Conservation (phyloP, 2,797 vertebrate genomes). For the Coregonus sp. region DNA sequence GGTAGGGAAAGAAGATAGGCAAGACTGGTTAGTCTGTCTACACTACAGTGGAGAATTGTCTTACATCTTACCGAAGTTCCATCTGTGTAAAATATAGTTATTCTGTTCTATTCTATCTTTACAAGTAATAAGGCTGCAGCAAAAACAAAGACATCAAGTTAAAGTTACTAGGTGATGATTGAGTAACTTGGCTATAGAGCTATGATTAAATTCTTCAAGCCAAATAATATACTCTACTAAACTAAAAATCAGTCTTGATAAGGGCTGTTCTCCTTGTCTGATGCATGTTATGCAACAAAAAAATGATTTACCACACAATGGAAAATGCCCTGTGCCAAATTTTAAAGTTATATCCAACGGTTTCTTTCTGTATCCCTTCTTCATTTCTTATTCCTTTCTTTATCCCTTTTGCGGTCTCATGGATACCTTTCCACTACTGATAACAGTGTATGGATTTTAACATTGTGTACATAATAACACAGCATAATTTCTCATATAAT, state of each 20-base stretch:
- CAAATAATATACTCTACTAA: neutral
- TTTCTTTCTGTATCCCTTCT: neutral
- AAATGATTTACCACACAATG: neutral
- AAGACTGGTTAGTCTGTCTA: neutral
- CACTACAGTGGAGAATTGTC: neutral
- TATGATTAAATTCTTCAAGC: neutral
- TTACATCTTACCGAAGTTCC: no score
- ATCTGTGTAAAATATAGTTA: no score
- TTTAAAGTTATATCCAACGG: neutral
- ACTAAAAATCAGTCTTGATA: neutral
- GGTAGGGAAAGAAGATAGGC: neutral
- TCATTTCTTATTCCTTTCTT: no score
- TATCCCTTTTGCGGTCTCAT: neutral
- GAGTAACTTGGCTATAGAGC: slow-evolving; percentile 6
- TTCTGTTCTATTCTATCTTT: no score
- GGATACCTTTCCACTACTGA: neutral
- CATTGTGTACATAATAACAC: neutral
- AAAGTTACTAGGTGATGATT: neutral
- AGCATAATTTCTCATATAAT: neutral
- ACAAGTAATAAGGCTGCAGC: neutral
- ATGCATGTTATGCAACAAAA: neutral
- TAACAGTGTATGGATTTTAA: neutral
- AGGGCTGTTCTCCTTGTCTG: neutral
- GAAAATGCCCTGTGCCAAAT: neutral
- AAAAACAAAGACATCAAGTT: neutral